Base-by-base conservation (phyloP, 2,888 invertebrate species). In the Aphidoletes aphidimyza region DNA sequence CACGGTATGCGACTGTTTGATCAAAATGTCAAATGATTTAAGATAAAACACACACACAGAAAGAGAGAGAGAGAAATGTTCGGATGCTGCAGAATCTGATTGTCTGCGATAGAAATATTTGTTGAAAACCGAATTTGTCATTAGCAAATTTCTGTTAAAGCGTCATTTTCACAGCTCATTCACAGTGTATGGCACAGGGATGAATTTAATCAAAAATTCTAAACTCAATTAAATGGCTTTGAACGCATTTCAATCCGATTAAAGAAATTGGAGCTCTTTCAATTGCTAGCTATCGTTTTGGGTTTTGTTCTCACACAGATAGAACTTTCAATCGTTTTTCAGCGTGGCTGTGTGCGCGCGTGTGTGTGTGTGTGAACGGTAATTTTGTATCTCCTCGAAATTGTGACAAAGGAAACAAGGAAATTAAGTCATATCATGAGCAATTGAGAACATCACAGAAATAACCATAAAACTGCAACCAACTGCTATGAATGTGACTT, bases 191-290 rank as follows among this genome's bases (percentile, higher is more conserved):
- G 9, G 69, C 14, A n/a, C n/a, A n/a, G n/a, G n/a, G n/a, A 81
- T 81, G 81, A 22, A 37, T 81, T 81, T 37, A 37, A 37, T 81
- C 81, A 37, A 34, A 42, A 81, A 81, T 81, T 81, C 37, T 81
- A 36, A 81, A 81, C 81, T 81, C 81, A 81, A 81, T 81, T 81
- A 81, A 81, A 69, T 1, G 8, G 37, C n/a, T 34, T 78, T n/a
- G 8, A 81, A 37, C n/a, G 11, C 69, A 69, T 69, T 34, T 3
- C 11, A 69, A 69, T 3, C 26, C 26, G n/a, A 30, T 30, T 69
- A 69, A 69, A 69, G 30, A 17, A 69, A 69, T 69, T n/a, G n/a
- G n/a, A n/a, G n/a, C n/a, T n/a, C n/a, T n/a, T n/a, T n/a, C n/a
- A n/a, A n/a, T n/a, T n/a, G n/a, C n/a, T n/a, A n/a, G n/a, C n/a